Evolutionary conservation across 2,113 vertebrate genomes (phyloP).

Genomic region (Oophaga pumilio): DNA sequence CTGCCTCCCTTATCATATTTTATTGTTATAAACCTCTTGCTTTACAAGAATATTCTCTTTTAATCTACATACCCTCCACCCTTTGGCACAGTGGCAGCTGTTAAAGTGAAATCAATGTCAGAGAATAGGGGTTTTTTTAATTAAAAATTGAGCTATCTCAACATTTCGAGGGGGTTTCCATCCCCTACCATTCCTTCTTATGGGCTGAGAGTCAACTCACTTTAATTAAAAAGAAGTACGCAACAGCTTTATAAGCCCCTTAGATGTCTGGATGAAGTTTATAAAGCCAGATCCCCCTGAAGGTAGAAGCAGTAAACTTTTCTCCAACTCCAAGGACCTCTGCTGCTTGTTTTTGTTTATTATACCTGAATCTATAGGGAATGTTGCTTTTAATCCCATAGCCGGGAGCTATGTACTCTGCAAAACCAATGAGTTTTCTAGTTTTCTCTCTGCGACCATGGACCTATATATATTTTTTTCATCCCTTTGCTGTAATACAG

Average conservation of each 20-base stretch:
- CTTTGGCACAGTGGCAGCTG: neutral
- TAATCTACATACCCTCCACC: neutral
- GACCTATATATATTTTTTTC: neutral
- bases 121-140: slow-evolving; percentile 28
- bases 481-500: slow-evolving; percentile 37
- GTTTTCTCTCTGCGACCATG: neutral
- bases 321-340: neutral
- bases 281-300: neutral
- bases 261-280: neutral
- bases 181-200: neutral
- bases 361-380: slow-evolving; percentile 17
- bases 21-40: neutral
- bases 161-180: slow-evolving; percentile 20
- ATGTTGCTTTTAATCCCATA: slow-evolving; percentile 8
- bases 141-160: slow-evolving; percentile 1
- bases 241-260: neutral
- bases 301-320: neutral
- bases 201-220: neutral
- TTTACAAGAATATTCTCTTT: neutral
- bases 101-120: slow-evolving; percentile 35
- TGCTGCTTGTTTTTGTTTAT: neutral
- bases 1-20: neutral
- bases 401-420: neutral
- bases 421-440: neutral
- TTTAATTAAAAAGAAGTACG: slow-evolving; percentile 31